Evolutionary conservation across 2,888 invertebrate species (phyloP), one percentile per base, ranked within the genome.

Genomic region (Leucozona laternaria): DNA sequence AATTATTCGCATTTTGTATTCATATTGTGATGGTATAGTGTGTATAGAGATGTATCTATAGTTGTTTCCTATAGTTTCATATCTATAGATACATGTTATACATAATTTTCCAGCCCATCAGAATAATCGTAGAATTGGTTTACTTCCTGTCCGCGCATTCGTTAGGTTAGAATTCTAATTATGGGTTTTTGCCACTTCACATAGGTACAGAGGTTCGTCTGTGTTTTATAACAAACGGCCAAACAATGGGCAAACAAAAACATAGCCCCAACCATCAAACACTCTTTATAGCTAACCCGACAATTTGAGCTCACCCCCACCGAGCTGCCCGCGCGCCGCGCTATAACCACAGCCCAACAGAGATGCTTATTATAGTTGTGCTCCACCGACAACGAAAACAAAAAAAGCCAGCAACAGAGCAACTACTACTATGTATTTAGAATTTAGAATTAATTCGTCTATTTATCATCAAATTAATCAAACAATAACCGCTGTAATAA

Each of bases 381-480:
- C 77, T 57, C 66, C 68, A 58, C 57, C 76, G 17, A 34, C 72
- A 75, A 75, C 62, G 15, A 20, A 15, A 28, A 62, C 11, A 62
- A 17, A 13, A 43, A 45, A 17, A 31, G 17, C 43, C 28, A 31
- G 17, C 43, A 28, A n/a, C 8, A n/a, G 31, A 60, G 6, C 20
- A 17, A 20, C 20, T 28, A 15, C 25, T n/a, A 60, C 22, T 66
- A 31, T 62, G 45, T 75, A 37, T 85, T 80, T 80, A 22, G 62
- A 79, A 73, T 77, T 72, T 71, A 55, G 66, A 85, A 76, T 72
- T 87, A 83, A 87, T 83, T 72, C 83, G 78, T 72, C 83, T 87
- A 83, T 83, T 87, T 87, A 87, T 87, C 83, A 87, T 87, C 83
- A 83, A 87, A 83, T 87, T 87, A 87, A 87, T 87, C 87, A 87